Evolutionary conservation across 2,797 vertebrate species (phyloP).

Genomic region (Chanos chanos): DNA sequence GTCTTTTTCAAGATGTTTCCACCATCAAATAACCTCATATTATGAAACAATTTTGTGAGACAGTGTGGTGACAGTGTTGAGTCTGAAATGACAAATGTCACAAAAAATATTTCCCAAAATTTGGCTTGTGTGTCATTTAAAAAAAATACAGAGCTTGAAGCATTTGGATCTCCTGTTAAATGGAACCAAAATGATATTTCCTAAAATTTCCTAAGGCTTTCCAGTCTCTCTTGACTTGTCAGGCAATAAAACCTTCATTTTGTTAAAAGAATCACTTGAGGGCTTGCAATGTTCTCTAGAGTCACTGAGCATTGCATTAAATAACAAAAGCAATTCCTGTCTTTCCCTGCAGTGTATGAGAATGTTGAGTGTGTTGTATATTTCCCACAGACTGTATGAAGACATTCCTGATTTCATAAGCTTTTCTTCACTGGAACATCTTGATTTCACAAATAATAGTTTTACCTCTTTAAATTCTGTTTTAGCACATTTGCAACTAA

Average conservation of each 20-base stretch:
- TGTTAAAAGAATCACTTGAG: slow-evolving; percentile 50
- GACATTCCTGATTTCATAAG: background rate
- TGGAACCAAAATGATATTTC: slow-evolving; percentile 50
- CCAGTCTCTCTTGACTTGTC: slow-evolving; percentile 64
- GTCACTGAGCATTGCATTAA: slow-evolving; percentile 51
- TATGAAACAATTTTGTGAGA: slow-evolving; percentile 62
- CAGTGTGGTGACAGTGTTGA: slow-evolving; percentile 45
- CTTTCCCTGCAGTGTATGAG: background rate
- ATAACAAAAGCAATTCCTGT: background rate
- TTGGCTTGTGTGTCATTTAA: slow-evolving; percentile 56
- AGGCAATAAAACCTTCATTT: slow-evolving; percentile 52
- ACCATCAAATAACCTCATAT: slow-evolving; percentile 62
- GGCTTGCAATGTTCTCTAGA: slow-evolving; percentile 57
- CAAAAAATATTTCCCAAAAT: no score
- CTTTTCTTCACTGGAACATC: background rate
- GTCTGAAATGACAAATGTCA: background rate
- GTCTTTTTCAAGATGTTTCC: slow-evolving; percentile 55
- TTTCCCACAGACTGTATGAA: slow-evolving; percentile 12
- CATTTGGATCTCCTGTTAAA: slow-evolving; percentile 65
- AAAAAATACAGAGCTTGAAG: slow-evolving; percentile 56
- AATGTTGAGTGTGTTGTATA: background rate
- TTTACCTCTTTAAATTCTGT: slow-evolving; percentile 4
- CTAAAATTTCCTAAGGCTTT: slow-evolving; percentile 50
- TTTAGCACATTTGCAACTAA: background rate
- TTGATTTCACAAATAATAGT: slow-evolving; percentile 19